Conservation (phyloP, 2,113 vertebrate genomes). For the Alouatta palliata region DNA sequence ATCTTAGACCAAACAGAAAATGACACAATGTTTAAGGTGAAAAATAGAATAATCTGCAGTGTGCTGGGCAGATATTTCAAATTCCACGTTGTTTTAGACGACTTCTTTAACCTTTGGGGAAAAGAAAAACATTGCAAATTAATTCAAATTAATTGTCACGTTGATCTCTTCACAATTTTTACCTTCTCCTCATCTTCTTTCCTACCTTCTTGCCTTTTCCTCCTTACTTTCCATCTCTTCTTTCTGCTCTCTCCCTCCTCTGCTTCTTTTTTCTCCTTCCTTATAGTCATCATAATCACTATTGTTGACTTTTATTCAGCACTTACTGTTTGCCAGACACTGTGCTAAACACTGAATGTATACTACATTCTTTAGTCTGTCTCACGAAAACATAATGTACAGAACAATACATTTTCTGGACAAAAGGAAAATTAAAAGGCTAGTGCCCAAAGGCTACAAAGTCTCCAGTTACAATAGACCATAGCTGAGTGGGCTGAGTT, state of each 20-base stretch:
- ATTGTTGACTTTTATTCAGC: neutral
- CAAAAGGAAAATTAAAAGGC: neutral
- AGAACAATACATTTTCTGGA: constrained; percentile 10
- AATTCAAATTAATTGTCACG: neutral
- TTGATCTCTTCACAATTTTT: neutral
- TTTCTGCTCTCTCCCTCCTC: neutral
- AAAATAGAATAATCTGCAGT: neutral
- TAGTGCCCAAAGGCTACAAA: neutral
- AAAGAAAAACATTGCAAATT: neutral
- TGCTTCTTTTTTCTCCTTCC: neutral
- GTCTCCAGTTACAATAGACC: neutral
- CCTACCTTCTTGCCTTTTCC: neutral
- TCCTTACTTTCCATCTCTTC: neutral
- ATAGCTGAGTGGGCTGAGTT: neutral
- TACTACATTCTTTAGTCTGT: neutral
- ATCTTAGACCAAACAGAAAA: neutral
- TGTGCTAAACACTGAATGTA: neutral
- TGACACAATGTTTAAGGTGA: neutral
- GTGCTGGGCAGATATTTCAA: neutral
- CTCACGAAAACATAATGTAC: neutral
- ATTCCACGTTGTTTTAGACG: neutral
- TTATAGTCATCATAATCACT: neutral
- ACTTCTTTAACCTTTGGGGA: neutral
- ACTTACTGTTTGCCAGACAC: neutral
- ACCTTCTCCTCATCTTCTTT: neutral